Base-by-base conservation (phyloP, 2,797 vertebrate genomes). In the Coregonus sp. region DNA sequence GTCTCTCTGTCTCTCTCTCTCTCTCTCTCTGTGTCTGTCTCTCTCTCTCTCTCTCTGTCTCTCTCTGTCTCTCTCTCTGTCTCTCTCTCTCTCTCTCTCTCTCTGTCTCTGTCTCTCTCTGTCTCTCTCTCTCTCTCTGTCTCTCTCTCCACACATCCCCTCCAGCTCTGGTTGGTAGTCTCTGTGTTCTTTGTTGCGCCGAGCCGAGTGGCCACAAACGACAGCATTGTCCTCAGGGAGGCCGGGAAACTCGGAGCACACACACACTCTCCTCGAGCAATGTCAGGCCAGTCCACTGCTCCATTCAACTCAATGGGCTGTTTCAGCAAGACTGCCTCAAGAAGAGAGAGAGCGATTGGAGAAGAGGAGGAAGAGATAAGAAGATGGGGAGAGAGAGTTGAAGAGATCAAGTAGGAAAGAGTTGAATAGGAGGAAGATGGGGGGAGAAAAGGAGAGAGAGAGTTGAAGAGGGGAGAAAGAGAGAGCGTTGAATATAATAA, bases 241-340 rank as follows among this genome's bases (percentile, higher is more conserved):
- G 84, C 85, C 88, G 88, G 85, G 81, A 91, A 90, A 88, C 59
- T 84, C 76, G 78, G 75, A 73, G 29, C 3, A 12, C 78, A 75
- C 78, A 75, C 76, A 74, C 81, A 82, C 59, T 73, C 78, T 65
- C 71, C 40, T 84, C 77, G 76, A 81, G 79, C 86, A 80, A 78
- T 76, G 86, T 89, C 80, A 83, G 81, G 82, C 77, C 81, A 76
- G 84, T 79, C 82, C 78, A 70, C 81, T 81, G 84, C 77, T 82
- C 81, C 81, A 75, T 79, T 75, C 20, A 3, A 76, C 85, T 91
- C 88, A 91, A 89, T 90, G 69, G 86, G 81, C 84, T 82, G 86
- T 88, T 93, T 92, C 89, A 90, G 91, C 85, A 75, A 77, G 78
- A 80, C 75, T 81, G 87, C 84, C 84, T 89, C 88, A 83, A 89